These are phyloP conservation scores for Bos indicus DNA, from an alignment of 2,113 vertebrate species.

Conservation along the genomic window DNA sequence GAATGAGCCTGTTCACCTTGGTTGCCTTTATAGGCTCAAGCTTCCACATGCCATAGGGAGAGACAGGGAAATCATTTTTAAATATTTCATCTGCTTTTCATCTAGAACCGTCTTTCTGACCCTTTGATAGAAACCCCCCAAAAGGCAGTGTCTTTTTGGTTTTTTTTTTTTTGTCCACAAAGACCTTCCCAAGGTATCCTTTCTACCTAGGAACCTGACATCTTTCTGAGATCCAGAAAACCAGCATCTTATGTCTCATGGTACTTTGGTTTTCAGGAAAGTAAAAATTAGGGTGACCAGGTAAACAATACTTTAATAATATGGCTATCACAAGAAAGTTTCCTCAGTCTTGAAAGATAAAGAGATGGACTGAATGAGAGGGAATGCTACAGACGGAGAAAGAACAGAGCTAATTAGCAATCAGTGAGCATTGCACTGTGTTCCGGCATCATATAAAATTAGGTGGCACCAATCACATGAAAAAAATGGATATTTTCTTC, in stretches of 20 bases:
- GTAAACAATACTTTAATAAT: not conserved
- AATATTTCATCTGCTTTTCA: not conserved
- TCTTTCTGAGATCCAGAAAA: not conserved
- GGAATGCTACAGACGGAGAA: not conserved
- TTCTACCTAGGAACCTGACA: not conserved
- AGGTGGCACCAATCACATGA: not conserved
- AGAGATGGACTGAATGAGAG: not conserved
- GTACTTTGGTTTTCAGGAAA: not conserved
- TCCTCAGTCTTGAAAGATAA: not conserved
- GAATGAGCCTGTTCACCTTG: conserved; percentile 60
- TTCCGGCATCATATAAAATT: not conserved
- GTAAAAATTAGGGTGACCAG: not conserved
- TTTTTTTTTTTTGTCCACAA: not conserved
- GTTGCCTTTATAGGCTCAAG: conserved; percentile 18
- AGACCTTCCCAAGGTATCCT: not conserved
- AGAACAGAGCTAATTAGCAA: not conserved
- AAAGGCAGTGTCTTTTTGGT: not conserved
- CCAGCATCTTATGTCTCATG: not conserved
- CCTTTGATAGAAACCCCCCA: not conserved
- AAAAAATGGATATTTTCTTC: not conserved
- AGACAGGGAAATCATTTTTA: not conserved
- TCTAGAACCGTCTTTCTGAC: not conserved
- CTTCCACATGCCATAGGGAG: not conserved
- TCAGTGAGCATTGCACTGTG: not conserved
- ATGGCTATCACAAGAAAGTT: not conserved